Evolutionary conservation across 1,140 invertebrate genomes (phyloP).

Genomic region (Steinernema feltiae): DNA sequence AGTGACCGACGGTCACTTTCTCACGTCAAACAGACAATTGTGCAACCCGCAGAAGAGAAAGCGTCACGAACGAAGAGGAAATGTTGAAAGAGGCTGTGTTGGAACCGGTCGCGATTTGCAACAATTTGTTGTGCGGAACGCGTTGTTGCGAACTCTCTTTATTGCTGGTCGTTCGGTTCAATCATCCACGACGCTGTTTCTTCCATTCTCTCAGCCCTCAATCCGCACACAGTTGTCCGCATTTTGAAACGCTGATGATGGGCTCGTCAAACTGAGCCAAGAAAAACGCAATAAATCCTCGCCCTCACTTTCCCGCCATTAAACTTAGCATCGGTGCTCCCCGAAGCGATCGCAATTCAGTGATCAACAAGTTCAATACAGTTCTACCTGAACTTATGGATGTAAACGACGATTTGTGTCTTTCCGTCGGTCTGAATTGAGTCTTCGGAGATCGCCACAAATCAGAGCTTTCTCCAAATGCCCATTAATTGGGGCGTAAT

Average conservation of each 20-base stretch:
- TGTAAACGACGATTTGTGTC: too few species aligned
- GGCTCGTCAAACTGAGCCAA: neutral
- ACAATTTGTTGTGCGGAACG: slow-evolving; percentile 6
- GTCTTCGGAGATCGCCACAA: too few species aligned
- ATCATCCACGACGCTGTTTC: neutral
- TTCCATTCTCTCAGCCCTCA: neutral
- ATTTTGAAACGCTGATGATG: neutral
- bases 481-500: too few species aligned
- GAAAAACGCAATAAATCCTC: neutral
- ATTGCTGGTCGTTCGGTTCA: neutral
- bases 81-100: neutral
- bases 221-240: neutral
- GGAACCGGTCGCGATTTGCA: neutral
- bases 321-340: too few species aligned
- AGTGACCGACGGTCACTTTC: slow-evolving; percentile 12
- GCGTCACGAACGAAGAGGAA: neutral
- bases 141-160: slow-evolving; percentile 1
- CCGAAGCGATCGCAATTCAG: too few species aligned
- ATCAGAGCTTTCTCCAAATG: too few species aligned
- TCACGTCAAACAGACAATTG: neutral
- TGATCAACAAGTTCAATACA: too few species aligned
- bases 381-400: too few species aligned
- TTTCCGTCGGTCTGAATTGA: too few species aligned
- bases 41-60: neutral
- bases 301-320: too few species aligned